Evolutionary conservation across 2,113 vertebrate genomes (phyloP), one percentile per base, ranked within the genome.

Genomic region (Neolamprologus hecqui): DNA sequence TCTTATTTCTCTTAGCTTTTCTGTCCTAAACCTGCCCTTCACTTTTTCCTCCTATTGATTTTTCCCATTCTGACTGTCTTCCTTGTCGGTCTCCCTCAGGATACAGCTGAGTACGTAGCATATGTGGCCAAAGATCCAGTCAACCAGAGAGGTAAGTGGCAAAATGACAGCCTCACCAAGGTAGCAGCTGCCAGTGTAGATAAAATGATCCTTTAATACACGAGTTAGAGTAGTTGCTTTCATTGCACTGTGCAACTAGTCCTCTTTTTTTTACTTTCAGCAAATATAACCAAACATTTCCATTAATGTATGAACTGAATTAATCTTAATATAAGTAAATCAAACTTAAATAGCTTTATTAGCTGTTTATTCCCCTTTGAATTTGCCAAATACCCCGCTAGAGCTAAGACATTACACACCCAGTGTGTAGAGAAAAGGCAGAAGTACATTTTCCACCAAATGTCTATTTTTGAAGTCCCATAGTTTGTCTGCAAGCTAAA

Each of bases 61-160:
- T 90, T 84, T 31, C 82, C 84, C 63, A 23, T 75, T 70, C 11
- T 51, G 84, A 94, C 68, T 75, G 26, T 82, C 75, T 85, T 47
- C 73, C 84, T 23, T 83, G 57, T 92, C 58, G 88, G 54, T 31
- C 37, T 53, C 83, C 60, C 54, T 28, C 80, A 97, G 96, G 96
- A 96, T 54, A 97, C 96, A 55, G 96, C 96, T 60, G 96, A 96
- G 92, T 97, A 97, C 83, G 96, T 97, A 96, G 96, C 96, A 82
- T 97, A 99, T 4, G 98, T 99, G 96, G 98, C 98, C 97, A 99
- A 99, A 98, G 98, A 99, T 90, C 98, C 98, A 1, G 98, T 99
- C 92, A 99, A 99, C 94, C 98, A 99, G 95, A 97, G 98, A 98
- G 98, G 98, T 99, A 94, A 96, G 97, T 40, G 9, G 35, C 33